Evolutionary conservation across 1,140 invertebrate species (phyloP), one percentile per base, ranked within the genome.

Genomic region (Bombus affinis): DNA sequence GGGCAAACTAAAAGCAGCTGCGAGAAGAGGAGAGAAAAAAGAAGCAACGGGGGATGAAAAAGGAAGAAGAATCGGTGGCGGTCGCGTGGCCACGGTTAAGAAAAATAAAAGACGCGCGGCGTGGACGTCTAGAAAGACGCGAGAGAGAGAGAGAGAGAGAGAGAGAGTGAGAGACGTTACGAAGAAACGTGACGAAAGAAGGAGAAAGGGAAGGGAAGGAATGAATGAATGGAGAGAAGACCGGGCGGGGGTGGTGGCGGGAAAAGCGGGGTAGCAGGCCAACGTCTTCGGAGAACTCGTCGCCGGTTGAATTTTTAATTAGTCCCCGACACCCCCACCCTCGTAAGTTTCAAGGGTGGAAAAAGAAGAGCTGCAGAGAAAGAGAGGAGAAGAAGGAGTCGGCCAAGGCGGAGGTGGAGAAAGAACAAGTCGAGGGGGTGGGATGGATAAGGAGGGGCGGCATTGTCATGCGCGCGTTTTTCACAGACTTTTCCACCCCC

Each of bases 401-500:
- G 39, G 53, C 76, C 44, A 72, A 85, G 78, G 81, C 42, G 83
- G 42, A 73, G 68, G 76, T 77, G 86, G 83, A 71, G 81, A 83
- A 84, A 85, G 73, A 85, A 87, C 79, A 76, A 68, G 65, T n/a
- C 72, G 73, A 57, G 65, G 83, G 57, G 77, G 85, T 85, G 81
- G 89, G 81, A 87, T 90, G 90, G 87, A 88, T 70, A 85, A 86
- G 85, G 91, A 88, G 92, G 89, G 91, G 87, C 91, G 92, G 93
- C 93, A 95, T 95, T 95, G 95, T 95, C 95, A 95, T 95, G 95
- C 95, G 95, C 95, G 92, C 92, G 93, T 95, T 95, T 95, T 95
- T 95, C 93, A 93, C 75, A 93, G 91, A 93, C 92, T 95, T 94
- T 95, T 94, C 94, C 94, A 95, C 92, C 94, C 94, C 92, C 92